A percentile compares a stretch with the other conserved stretches of the same genome.
phyloP scores from a whole-genome alignment of 2,797 vertebrate species.

The Pseudocheirus occidentalis region DNA sequence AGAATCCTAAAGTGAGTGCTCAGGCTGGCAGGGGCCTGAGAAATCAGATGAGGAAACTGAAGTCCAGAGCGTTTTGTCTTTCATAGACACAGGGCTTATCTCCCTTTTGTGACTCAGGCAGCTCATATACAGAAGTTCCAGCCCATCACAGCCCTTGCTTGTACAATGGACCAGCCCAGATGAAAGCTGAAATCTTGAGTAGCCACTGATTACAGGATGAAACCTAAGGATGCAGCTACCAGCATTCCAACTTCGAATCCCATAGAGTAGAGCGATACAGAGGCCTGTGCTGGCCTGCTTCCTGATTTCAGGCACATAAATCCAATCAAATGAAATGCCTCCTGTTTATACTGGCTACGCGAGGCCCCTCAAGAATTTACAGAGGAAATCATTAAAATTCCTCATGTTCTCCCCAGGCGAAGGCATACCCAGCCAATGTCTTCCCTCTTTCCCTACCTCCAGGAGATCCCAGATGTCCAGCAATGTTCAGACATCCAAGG shows the following conservation, averaged over 20 bases:
- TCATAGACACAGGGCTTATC: not conserved
- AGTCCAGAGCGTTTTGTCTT: not conserved
- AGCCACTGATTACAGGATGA: slow-evolving; percentile 46
- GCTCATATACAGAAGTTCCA: slow-evolving; percentile 19
- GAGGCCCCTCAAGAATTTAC: slow-evolving; percentile 68
- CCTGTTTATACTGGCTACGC: slow-evolving; percentile 73
- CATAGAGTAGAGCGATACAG: slow-evolving; percentile 42
- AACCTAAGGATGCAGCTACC: slow-evolving; percentile 61
- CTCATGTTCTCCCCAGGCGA: slow-evolving; percentile 71
- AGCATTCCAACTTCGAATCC: slow-evolving; percentile 59
- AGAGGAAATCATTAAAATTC: slow-evolving; percentile 83
- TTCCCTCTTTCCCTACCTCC: slow-evolving; percentile 18
- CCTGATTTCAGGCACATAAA: slow-evolving; percentile 74
- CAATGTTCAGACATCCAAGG: slow-evolving; percentile 10
- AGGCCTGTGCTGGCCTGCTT: slow-evolving; percentile 55
- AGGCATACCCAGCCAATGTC: slow-evolving; percentile 45
- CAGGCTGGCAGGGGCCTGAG: not conserved
- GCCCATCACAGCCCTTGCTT: slow-evolving; percentile 1
- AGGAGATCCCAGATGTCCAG: slow-evolving; percentile 44
- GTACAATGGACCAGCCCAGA: slow-evolving; percentile 38
- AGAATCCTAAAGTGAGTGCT: not conserved
- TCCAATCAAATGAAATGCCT: slow-evolving; percentile 63
- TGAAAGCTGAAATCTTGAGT: slow-evolving; percentile 42
- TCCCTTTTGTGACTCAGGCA: slow-evolving; percentile 29
- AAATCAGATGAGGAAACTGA: not conserved